These are phyloP conservation scores for Zapornia atra DNA, from an alignment of 2,113 vertebrate species.

Conservation along the genomic window DNA sequence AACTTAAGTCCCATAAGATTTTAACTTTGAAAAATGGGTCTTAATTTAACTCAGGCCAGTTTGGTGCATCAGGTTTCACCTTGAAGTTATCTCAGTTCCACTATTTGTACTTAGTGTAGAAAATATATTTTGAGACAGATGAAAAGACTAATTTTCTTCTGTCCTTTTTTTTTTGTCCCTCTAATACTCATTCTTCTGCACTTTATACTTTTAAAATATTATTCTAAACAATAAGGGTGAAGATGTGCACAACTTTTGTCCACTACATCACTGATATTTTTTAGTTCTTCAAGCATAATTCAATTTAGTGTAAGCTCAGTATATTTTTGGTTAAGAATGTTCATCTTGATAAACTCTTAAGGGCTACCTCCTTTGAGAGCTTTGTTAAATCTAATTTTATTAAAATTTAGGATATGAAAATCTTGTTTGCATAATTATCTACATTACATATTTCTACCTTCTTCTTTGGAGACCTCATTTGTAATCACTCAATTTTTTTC, in stretches of 20 bases:
- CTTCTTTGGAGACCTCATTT: constrained; percentile 60
- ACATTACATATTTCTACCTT: constrained; percentile 72
- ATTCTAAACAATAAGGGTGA: background rate
- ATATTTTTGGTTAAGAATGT: constrained; percentile 24
- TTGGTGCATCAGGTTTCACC: background rate
- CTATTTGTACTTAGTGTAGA: background rate
- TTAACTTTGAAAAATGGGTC: background rate
- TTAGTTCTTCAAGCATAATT: constrained; percentile 48
- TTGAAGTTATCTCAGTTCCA: background rate
- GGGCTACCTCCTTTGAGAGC: constrained; percentile 40
- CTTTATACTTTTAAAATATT: background rate
- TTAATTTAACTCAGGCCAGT: background rate
- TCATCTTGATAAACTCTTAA: constrained; percentile 72
- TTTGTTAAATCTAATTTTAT: constrained; percentile 76
- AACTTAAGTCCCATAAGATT: background rate
- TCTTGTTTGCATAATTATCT: constrained; percentile 75
- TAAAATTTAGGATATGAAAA: constrained; percentile 71
- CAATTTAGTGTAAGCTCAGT: constrained; percentile 55
- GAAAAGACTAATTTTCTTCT: background rate
- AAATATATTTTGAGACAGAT: background rate
- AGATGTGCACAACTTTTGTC: background rate
- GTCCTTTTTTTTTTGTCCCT: background rate
- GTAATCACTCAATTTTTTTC: constrained; percentile 14
- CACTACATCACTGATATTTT: background rate
- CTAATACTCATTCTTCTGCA: background rate